A percentile compares a stretch with the other conserved stretches of the same genome.
These are phyloP conservation scores for Heliconius charithonia DNA, from an alignment of 2,888 invertebrate species.

Conservation along the genomic window DNA sequence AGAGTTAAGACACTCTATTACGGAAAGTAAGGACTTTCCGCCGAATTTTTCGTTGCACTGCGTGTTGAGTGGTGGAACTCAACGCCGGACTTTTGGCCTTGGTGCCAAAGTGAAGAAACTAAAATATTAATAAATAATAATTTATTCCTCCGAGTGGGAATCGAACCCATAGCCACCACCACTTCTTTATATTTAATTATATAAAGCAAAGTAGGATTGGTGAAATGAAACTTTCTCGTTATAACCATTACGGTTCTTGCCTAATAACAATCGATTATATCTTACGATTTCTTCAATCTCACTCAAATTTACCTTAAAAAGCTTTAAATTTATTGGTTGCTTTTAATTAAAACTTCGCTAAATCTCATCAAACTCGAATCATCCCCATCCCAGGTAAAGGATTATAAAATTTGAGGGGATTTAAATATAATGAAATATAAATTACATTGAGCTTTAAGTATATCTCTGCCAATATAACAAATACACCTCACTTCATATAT, in stretches of 20 bases:
- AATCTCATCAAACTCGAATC: constrained; percentile 51
- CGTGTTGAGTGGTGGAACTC: too few species aligned
- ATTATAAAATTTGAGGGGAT: constrained; percentile 16
- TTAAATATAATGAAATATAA: constrained; percentile 7
- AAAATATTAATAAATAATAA: too few species aligned
- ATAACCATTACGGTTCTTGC: constrained; percentile 35
- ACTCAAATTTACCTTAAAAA: constrained; percentile 50
- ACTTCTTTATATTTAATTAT: too few species aligned
- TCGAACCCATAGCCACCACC: too few species aligned
- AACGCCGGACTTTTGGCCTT: too few species aligned
- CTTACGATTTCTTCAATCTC: constrained; percentile 51
- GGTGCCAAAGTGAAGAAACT: too few species aligned
- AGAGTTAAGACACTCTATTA: too few species aligned
- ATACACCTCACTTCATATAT: background rate
- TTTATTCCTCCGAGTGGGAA: too few species aligned
- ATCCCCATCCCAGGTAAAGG: constrained; percentile 42
- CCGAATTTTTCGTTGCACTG: too few species aligned
- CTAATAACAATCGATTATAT: constrained; percentile 56
- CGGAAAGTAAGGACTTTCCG: too few species aligned
- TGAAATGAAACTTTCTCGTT: background rate
- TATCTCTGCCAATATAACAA: background rate
- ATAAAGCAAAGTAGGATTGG: too few species aligned
- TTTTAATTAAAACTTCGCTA: constrained; percentile 59
- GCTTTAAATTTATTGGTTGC: constrained; percentile 59
- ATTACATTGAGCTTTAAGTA: background rate